Evolutionary conservation across 2,888 invertebrate species (phyloP), one percentile per base, ranked within the genome.

Genomic region (Coleophora deauratella): DNA sequence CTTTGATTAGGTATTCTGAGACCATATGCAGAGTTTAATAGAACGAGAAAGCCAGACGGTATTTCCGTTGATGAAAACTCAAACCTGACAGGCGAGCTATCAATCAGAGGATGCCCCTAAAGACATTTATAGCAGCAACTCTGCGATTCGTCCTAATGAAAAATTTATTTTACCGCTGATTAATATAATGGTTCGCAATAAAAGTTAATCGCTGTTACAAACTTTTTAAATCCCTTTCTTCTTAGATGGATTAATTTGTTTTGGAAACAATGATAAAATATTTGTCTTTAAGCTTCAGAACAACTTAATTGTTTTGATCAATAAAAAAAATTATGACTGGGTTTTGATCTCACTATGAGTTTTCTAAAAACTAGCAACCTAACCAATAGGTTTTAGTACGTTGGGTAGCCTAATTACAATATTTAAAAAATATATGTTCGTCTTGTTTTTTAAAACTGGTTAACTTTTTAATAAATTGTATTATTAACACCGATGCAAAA

Each of bases 81-180:
- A 67, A 69, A 68, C 63, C 63, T 49, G 51, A 61, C 66, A 58
- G 57, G 58, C 49, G 40, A 62, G 59, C 59, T 70, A 81, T 84
- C 75, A 72, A 79, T 79, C 78, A 79, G 3, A 6, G 21, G 21
- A 21, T 71, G 66, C 59, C 59, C 62, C 62, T n/a, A 68, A 74
- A 78, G 72, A 73, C 74, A 77, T 79, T 77, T 71, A 72, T 70
- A 72, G 57, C 66, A 60, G 70, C 71, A 73, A 72, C 74, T 71
- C 70, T 64, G 72, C 68, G 77, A 85, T 85, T 84, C 79, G 81
- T 82, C 72, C 76, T 73, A 82, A 82, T 82, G 85, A 82, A 82
- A 84, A 82, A 85, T 85, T 81, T 80, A 82, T 84, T 81, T 81
- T 67, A 76, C 75, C 75, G 72, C 81, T 82, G 84, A 85, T 85